Percentiles rank a stretch among this genome's conserved stretches.
Conservation (phyloP, 2,113 vertebrate genomes). For the Caracal caracal region DNA sequence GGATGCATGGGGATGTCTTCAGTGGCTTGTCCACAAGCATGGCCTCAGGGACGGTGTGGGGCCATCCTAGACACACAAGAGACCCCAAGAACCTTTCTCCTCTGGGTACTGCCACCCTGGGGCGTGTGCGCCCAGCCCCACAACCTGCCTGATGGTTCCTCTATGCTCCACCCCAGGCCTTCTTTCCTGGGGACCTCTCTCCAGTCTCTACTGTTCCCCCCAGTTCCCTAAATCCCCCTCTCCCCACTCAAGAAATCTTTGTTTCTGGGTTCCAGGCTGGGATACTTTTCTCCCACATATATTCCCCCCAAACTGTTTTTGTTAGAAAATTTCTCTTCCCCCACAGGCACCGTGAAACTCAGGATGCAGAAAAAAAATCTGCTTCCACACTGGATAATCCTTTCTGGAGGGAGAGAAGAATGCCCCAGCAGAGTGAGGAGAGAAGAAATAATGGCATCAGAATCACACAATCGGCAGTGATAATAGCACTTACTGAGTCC, state of each 20-base stretch:
- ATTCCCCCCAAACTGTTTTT: not conserved
- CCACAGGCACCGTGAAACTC: not conserved
- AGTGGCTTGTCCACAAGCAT: fast-evolving
- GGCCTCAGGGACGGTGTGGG: not conserved
- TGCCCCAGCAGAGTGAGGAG: not conserved
- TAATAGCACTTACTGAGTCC: not conserved
- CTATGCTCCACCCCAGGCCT: not conserved
- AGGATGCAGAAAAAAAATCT: not conserved
- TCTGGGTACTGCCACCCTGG: not conserved
- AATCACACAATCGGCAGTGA: no score
- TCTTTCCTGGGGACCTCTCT: not conserved
- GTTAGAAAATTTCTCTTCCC: not conserved
- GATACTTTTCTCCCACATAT: not conserved
- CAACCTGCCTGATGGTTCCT: not conserved
- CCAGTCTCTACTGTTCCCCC: not conserved
- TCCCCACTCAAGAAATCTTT: not conserved
- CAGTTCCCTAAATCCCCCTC: no score
- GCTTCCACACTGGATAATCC: not conserved
- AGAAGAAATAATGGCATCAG: not conserved
- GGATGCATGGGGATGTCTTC: not conserved
- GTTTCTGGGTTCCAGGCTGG: not conserved
- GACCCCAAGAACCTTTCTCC: not conserved
- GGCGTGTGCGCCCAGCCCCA: not conserved
- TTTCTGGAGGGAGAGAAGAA: not conserved
- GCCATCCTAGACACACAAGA: not conserved